Base-by-base conservation (phyloP, 2,113 vertebrate genomes). In the Vombatus ursinus region DNA sequence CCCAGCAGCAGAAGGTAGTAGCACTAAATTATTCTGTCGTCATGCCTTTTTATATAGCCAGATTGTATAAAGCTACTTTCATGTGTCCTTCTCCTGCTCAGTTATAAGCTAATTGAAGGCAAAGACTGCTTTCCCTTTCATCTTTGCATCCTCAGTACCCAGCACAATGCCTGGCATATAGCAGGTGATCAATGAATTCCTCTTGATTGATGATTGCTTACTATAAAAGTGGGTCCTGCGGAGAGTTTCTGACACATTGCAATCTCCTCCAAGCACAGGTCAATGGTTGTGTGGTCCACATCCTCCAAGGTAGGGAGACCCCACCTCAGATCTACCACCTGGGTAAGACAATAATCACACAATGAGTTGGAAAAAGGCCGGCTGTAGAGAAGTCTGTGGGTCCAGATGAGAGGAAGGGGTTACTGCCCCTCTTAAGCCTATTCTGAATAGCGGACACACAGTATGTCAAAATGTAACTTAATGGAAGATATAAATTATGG, bases 261-360 rank as follows among this genome's bases (percentile, higher is more conserved):
- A 0, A 98, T 98, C 98, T 99, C 99, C 91, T 99, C 98, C 95
- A 99, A 96, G 96, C 98, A 99, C 94, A 99, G 95, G 51, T 99
- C 98, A 1, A 96, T 95, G 77, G 96, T 98, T 95, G 98, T 94
- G 84, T 99, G 98, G 52, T 99, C 98, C 44, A 97, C 96, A 50
- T 96, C 98, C 4, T 98, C 77, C 0, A 95, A 26, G 50, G 98
- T 95, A 44, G 77, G 97, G 31, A 99, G 57, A 12, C 99, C 99
- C 98, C 99, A 99, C 49, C 98, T 97, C 97, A 99, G 98, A 95
- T 99, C 99, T 53, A 99, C 98, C 2, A 98, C 99, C 99, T 99
- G 52, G 47, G 52, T 54, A 91, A 47, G 9, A 92, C 0, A 94
- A 44, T 22, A 44, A 44, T 84, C 19, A 84, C 19, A 84, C 37